Base-by-base conservation (phyloP, 2,888 invertebrate genomes). In the Rhogogaster chlorosoma region DNA sequence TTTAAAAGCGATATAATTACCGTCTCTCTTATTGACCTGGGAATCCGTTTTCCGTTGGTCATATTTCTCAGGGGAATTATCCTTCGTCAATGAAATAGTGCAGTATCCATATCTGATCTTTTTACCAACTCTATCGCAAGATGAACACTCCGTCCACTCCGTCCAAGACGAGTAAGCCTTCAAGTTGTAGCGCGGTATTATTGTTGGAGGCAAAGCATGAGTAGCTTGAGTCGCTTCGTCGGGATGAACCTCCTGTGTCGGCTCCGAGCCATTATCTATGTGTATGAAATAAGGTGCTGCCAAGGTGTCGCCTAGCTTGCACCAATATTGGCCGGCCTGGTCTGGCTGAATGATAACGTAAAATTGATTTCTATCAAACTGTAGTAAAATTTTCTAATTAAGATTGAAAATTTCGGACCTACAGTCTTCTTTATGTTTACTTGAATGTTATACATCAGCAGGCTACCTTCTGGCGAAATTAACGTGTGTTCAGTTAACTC, bases 61-160 rank as follows among this genome's bases (percentile, higher is more conserved):
- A 83, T 71, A 32, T 67, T 53, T 18, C 22, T 57, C 29, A 15
- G 80, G 78, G 26, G 61, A 5, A 71, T 84, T 77, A 75, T 88
- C 84, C n/a, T 53, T 1, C 10, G 84, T 78, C n/a, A 89, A 85
- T 5, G 89, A 90, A 84, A 92, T 87, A 85, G 94, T 94, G 89
- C 97, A 97, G 73, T 95, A 94, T 15, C 97, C 97, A 73, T 95
- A 94, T 86, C 95, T 94, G 42, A 94, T 92, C 86, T 94, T 93
- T 87, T 94, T 94, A 6, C 97, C 97, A 36, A 95, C 94, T 82
- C 90, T 91, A 57, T 94, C 94, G 88, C 97, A 97, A 10, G 91
- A 92, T 86, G 95, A 96, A 91, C 97, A 97, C 42, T 94, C 92
- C 9, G 95, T 95, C 97, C 97, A 97, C 0, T 92, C 90, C 0